phyloP scores from a whole-genome alignment of 2,113 vertebrate species.

The Elaphurus davidianus region DNA sequence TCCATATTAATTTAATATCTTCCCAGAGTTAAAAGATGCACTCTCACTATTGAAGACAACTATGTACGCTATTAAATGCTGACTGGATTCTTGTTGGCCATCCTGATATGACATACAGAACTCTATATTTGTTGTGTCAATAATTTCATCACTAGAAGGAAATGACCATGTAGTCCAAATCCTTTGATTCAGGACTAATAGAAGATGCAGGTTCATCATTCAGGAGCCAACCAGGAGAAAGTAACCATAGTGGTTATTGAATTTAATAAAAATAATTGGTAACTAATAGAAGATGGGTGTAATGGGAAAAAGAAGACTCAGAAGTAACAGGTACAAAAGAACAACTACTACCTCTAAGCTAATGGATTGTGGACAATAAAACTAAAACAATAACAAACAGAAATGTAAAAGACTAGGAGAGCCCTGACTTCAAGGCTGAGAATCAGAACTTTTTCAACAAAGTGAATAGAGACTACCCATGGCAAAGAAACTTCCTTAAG shows the following conservation, averaged over 20 bases:
- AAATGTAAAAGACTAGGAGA: not conserved
- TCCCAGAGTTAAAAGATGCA: not conserved
- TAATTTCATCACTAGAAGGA: not conserved
- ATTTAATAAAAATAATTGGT: not conserved
- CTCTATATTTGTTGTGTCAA: not conserved
- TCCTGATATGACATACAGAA: not conserved
- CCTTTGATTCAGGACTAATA: not conserved
- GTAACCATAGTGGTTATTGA: not conserved
- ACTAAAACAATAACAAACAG: not conserved
- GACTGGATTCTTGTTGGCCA: not conserved
- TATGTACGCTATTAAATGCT: not conserved
- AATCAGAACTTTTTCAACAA: not conserved
- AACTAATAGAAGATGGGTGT: not conserved
- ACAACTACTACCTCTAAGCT: not conserved
- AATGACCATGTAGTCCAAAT: not conserved
- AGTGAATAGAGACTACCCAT: not conserved
- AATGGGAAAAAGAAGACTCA: not conserved
- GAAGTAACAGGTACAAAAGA: not conserved
- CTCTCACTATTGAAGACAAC: not conserved
- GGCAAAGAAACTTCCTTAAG: not conserved
- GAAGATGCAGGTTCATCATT: not conserved
- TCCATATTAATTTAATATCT: not conserved
- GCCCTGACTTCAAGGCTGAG: not conserved
- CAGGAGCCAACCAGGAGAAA: not conserved
- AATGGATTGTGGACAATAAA: not conserved